A percentile compares a stretch with the other conserved stretches of the same genome.
Conservation (phyloP, 2,797 vertebrate genomes). For the Rhinoraja longicauda region DNA sequence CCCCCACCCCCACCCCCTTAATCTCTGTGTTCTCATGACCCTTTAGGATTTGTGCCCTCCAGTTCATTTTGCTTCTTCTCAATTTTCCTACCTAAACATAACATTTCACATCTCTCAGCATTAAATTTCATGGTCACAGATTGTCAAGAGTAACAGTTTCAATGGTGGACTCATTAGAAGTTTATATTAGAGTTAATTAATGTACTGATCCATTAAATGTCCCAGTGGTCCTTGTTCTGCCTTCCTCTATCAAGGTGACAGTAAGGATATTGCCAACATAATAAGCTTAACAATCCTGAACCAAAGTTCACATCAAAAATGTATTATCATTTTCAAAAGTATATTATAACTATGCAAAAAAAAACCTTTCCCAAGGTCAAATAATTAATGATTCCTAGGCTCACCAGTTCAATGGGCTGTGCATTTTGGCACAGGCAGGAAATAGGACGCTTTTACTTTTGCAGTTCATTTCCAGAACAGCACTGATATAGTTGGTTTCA, state of each 20-base stretch:
- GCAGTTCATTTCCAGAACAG: background rate
- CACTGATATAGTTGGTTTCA: background rate
- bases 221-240: background rate
- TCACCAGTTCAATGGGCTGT: background rate
- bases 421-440: background rate
- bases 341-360: background rate
- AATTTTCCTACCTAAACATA: too few relatives aligned
- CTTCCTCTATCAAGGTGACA: background rate
- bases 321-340: background rate
- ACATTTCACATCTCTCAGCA: too few relatives aligned
- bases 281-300: background rate
- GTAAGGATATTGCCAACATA: background rate
- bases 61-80: too few relatives aligned
- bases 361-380: background rate
- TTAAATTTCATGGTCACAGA: background rate
- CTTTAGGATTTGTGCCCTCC: too few relatives aligned
- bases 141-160: background rate
- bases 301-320: background rate
- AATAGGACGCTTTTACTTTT: background rate
- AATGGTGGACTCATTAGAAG: background rate
- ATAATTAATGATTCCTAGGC: background rate
- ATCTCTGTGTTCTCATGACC: too few relatives aligned
- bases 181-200: constrained; percentile 1
- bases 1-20: too few relatives aligned
- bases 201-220: background rate